phyloP scores from a whole-genome alignment of 2,113 vertebrate species.

The Mesitornis unicolor region DNA sequence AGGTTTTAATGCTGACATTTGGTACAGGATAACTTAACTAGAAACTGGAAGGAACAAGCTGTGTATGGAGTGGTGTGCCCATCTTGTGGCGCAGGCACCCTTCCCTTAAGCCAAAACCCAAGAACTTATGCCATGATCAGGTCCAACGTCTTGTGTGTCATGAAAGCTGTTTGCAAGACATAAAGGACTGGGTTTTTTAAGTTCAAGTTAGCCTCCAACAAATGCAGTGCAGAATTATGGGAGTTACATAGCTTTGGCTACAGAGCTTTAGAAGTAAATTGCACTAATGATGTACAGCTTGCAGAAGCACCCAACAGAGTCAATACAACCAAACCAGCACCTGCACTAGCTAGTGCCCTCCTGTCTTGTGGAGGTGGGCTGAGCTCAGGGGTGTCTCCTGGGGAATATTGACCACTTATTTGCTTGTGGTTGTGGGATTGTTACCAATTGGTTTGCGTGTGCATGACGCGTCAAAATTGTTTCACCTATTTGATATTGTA shows the following conservation, averaged over 20 bases:
- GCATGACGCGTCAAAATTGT: accelerated
- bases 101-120: background rate
- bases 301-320: background rate
- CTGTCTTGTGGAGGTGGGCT: background rate
- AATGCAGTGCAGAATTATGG: accelerated
- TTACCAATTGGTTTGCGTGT: background rate
- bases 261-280: background rate
- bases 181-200: background rate
- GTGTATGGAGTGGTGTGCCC: background rate
- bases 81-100: background rate
- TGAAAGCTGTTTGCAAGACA: background rate
- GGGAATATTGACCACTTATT: background rate
- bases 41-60: background rate
- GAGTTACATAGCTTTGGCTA: background rate
- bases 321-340: background rate
- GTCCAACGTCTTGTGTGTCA: background rate
- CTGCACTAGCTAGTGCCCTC: background rate
- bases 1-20: background rate
- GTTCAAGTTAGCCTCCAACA: background rate
- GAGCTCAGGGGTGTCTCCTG: background rate
- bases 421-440: background rate
- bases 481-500: background rate
- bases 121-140: background rate
- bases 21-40: background rate
- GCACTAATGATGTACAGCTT: background rate